Conservation (phyloP, 2,797 vertebrate species). For the Trematomus bernacchii region DNA sequence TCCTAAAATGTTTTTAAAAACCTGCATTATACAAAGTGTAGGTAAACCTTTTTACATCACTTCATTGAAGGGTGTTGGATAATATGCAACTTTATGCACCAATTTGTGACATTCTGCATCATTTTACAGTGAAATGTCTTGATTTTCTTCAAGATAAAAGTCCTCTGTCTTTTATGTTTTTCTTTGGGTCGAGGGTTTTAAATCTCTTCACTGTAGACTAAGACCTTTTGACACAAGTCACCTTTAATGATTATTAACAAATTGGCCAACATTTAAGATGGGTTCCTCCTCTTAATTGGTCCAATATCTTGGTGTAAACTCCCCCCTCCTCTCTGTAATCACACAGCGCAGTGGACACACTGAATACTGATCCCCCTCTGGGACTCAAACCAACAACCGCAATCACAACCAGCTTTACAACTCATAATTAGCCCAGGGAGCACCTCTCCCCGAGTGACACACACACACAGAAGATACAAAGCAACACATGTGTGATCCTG, state of each 20-base stretch:
- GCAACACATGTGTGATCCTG: conserved; percentile 58
- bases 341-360: conserved; percentile 65
- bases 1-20: too few relatives aligned
- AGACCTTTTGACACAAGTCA: not conserved
- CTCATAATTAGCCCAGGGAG: conserved; percentile 79
- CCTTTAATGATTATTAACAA: not conserved
- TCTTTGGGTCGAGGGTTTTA: too few relatives aligned
- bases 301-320: conserved; percentile 63
- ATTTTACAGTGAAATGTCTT: too few relatives aligned
- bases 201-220: too few relatives aligned
- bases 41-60: too few relatives aligned
- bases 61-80: too few relatives aligned
- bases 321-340: conserved; percentile 64
- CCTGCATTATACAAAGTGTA: too few relatives aligned
- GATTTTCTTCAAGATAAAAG: too few relatives aligned
- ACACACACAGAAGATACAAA: conserved; percentile 29
- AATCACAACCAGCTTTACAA: conserved; percentile 75
- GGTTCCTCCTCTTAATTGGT: conserved; percentile 56
- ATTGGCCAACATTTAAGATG: not conserved
- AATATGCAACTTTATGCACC: too few relatives aligned
- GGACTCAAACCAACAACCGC: conserved; percentile 78
- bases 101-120: too few relatives aligned
- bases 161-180: too few relatives aligned
- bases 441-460: conserved; percentile 59
- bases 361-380: conserved; percentile 77